Evolutionary conservation across 2,113 vertebrate species (phyloP), one percentile per base, ranked within the genome.

Genomic region (Phylloscopus trochiloides): DNA sequence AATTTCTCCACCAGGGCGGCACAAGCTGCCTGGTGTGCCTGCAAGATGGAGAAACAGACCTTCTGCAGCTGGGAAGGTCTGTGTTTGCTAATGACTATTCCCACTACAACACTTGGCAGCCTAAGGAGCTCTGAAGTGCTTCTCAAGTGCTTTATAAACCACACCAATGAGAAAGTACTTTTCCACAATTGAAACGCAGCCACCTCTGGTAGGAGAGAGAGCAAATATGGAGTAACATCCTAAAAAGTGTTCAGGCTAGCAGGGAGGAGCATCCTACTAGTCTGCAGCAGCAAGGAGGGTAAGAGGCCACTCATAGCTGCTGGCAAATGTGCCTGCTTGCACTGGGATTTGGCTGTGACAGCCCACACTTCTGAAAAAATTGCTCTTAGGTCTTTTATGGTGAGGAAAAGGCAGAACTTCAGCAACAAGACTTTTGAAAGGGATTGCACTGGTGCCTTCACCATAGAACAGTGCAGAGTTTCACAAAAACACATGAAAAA

Each of bases 91-190:
- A 94, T 40, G 50, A 73, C 15, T 9, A 76, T 76, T 85, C 54
- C 92, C 74, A 92, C 31, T 50, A 32, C 54, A 86, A 63, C 62
- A 62, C 34, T 29, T 38, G 73, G 54, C 59, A 93, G 62, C 67
- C 86, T 34, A 74, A 66, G n/a, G 34, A 75, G n/a, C 34, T 79
- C 78, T 72, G 57, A 96, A 96, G 78, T 77, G 71, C 34, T 88
- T 92, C 75, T 54, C 29, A 66, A 92, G 79, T 90, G 67, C 76
- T 94, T 90, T 51, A 79, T 38, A 94, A 94, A 74, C 54, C 82
- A 51, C 57, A 71, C 15, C 54, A 86, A 76, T 0, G 1, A 48
- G 66, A 90, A 95, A 86, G 79, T 70, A 80, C 72, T 86, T 90
- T 73, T 80, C 79, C 75, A 22, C 0, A 0, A 86, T 1, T 50